Evolutionary conservation across 2,888 invertebrate species (phyloP).

Genomic region (Copidosoma aretas): DNA sequence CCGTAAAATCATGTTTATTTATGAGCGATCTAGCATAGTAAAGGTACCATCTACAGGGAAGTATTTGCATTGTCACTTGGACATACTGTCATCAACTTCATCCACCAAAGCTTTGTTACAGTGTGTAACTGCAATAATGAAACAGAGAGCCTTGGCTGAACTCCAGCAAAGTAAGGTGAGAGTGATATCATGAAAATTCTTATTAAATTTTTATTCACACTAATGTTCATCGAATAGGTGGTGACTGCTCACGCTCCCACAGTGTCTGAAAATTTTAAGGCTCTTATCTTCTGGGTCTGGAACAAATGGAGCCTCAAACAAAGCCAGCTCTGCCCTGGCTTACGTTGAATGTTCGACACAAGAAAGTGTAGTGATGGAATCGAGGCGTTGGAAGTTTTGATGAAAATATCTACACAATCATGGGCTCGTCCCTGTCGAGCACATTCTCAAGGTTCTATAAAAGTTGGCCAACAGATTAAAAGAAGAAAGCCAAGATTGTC

Average conservation of each 20-base stretch:
- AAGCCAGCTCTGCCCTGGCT: conserved; percentile 72
- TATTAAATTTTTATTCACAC: background rate
- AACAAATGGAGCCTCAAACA: conserved; percentile 50
- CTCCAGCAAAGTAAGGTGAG: conserved; percentile 59
- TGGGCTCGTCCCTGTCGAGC: conserved; percentile 67
- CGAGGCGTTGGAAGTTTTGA: conserved; percentile 74
- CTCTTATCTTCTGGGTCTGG: conserved; percentile 47
- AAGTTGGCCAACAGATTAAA: conserved; percentile 72
- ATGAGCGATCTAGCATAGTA: no score
- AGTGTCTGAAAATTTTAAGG: conserved; percentile 53
- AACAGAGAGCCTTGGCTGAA: conserved; percentile 58
- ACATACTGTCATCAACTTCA: no score
- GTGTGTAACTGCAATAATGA: conserved; percentile 59
- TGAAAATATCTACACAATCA: conserved; percentile 74
- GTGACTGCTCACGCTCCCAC: conserved; percentile 54
- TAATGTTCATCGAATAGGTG: conserved; percentile 10
- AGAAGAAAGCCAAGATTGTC: conserved; percentile 67
- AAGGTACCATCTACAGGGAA: no score
- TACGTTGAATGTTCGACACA: conserved; percentile 70
- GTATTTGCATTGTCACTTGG: no score
- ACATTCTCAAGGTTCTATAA: conserved; percentile 75
- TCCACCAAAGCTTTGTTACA: no score
- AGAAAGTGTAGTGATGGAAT: conserved; percentile 77
- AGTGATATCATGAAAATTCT: background rate
- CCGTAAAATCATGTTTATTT: no score